These are phyloP conservation scores for Omphaloscelis lunosa DNA, from an alignment of 2,888 invertebrate genomes.

Conservation along the genomic window DNA sequence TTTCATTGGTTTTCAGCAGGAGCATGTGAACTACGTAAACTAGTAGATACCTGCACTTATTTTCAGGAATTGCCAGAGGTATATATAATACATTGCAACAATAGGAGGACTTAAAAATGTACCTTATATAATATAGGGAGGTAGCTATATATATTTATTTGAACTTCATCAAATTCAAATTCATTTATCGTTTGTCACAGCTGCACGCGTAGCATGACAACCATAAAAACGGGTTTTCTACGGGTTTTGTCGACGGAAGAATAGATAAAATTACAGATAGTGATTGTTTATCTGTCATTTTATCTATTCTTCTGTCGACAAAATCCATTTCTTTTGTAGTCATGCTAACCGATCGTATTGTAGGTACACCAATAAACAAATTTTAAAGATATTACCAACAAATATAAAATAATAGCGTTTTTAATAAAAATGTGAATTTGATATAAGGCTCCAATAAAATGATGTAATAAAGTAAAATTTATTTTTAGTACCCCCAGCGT, in stretches of 20 bases:
- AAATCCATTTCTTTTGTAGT: no score
- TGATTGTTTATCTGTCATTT: no score
- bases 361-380: neutral
- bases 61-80: no score
- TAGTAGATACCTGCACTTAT: neutral
- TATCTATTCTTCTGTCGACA: no score
- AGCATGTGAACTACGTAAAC: neutral
- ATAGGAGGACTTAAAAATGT: neutral
- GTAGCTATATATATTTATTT: neutral
- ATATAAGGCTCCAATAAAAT: conserved; percentile 40
- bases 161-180: neutral
- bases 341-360: neutral
- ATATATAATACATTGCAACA: no score
- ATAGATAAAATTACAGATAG: no score
- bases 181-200: neutral
- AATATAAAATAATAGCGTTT: conserved; percentile 5
- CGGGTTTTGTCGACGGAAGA: no score
- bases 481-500: conserved; percentile 24
- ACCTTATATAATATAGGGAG: no score
- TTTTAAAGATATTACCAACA: neutral
- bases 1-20: neutral
- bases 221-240: no score
- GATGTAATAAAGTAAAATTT: conserved; percentile 28
- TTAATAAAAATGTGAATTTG: conserved; percentile 27
- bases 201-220: neutral